These are phyloP conservation scores for Sorex maritimensis DNA, from an alignment of 2,797 vertebrate genomes.

Conservation along the genomic window DNA sequence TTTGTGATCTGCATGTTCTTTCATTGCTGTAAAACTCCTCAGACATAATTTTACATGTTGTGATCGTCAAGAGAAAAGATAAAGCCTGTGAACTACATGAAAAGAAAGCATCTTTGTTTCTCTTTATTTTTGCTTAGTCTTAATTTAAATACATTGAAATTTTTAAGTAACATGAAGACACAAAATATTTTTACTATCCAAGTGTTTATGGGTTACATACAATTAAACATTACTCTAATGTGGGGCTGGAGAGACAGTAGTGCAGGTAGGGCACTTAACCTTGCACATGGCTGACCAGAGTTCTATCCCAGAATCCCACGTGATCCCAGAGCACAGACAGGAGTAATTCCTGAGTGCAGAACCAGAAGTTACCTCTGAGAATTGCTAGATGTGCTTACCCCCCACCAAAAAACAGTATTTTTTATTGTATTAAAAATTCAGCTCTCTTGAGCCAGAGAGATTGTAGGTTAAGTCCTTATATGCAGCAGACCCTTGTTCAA, in stretches of 20 bases:
- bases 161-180: background rate
- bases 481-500: too few species aligned
- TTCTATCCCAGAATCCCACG: too few species aligned
- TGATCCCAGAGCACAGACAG: too few species aligned
- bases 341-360: too few species aligned
- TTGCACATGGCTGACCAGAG: too few species aligned
- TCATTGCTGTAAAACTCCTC: background rate
- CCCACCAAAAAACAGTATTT: too few species aligned
- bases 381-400: too few species aligned
- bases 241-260: background rate
- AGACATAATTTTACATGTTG: background rate
- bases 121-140: conserved; percentile 41
- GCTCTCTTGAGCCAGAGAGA: background rate
- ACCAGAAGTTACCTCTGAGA: too few species aligned
- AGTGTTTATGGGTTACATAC: background rate
- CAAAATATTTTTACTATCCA: conserved; percentile 12
- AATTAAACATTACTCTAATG: conserved; percentile 17
- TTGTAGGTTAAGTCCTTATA: too few species aligned
- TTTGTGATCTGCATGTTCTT: background rate
- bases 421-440: background rate
- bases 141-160: conserved; percentile 53
- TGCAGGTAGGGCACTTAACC: too few species aligned
- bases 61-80: background rate
- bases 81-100: background rate
- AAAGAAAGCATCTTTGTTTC: background rate